Conservation (phyloP, 2,113 vertebrate genomes). For the Regulus satrapa region DNA sequence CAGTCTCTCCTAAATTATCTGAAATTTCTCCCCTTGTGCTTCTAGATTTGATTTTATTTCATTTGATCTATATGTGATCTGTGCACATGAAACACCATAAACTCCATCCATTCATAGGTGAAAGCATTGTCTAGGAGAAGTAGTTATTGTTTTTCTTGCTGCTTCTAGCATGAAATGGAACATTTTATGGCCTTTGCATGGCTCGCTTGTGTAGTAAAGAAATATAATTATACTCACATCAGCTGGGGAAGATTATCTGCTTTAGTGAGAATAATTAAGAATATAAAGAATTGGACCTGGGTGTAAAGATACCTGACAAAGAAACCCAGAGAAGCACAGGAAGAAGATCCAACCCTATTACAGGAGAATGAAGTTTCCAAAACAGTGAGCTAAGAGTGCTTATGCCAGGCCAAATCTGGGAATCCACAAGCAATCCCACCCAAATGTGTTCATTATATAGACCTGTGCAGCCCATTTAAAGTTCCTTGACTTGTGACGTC, state of each 20-base stretch:
- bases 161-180: neutral
- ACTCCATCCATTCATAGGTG: neutral
- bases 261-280: neutral
- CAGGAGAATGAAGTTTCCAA: neutral
- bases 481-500: neutral
- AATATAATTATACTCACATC: neutral
- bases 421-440: neutral
- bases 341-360: neutral
- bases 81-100: neutral
- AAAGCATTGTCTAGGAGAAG: neutral
- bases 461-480: neutral
- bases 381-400: neutral
- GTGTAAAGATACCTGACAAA: neutral
- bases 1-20: neutral
- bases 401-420: neutral
- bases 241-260: neutral
- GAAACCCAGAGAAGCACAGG: neutral
- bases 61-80: neutral
- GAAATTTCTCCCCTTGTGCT: neutral
- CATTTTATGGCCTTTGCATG: neutral
- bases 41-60: neutral
- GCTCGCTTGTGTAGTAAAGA: neutral
- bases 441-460: neutral
- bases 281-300: neutral
- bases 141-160: neutral